These are phyloP conservation scores for Acromyrmex heyeri DNA, from an alignment of 1,140 invertebrate species.

Conservation along the genomic window DNA sequence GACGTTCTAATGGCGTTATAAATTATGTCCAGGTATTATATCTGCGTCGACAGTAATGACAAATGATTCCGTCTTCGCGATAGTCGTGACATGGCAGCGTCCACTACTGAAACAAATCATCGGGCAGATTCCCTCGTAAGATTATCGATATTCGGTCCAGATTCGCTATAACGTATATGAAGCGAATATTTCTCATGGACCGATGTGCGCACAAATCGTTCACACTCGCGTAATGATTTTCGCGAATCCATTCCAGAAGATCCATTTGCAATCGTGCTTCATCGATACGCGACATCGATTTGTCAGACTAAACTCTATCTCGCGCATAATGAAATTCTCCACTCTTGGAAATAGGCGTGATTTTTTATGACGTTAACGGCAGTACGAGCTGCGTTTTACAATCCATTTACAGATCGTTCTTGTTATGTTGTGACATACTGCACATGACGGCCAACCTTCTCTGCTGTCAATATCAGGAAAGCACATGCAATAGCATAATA, in stretches of 20 bases:
- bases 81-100: not conserved
- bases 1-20: not conserved
- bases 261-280: slow-evolving; percentile 18
- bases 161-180: slow-evolving; percentile 52
- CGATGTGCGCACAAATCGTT: not conserved
- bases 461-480: slow-evolving; percentile 29
- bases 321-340: slow-evolving; percentile 30
- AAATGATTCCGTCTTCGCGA: slow-evolving; percentile 59
- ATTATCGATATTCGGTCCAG: slow-evolving; percentile 54
- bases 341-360: not conserved
- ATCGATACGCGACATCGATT: slow-evolving; percentile 22
- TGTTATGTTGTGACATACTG: slow-evolving; percentile 2
- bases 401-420: not conserved
- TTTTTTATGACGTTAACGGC: slow-evolving; percentile 3
- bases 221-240: not conserved
- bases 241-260: not conserved
- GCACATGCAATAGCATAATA: not conserved
- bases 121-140: slow-evolving; percentile 30
- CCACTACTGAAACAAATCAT: slow-evolving; percentile 47
- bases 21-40: slow-evolving; percentile 55
- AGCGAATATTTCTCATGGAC: not conserved
- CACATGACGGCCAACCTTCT: not conserved
- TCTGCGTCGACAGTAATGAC: slow-evolving; percentile 50
- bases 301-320: not conserved
- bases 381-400: not conserved